These are phyloP conservation scores for Eulemur albifrons DNA, from an alignment of 2,797 vertebrate genomes.

Conservation along the genomic window DNA sequence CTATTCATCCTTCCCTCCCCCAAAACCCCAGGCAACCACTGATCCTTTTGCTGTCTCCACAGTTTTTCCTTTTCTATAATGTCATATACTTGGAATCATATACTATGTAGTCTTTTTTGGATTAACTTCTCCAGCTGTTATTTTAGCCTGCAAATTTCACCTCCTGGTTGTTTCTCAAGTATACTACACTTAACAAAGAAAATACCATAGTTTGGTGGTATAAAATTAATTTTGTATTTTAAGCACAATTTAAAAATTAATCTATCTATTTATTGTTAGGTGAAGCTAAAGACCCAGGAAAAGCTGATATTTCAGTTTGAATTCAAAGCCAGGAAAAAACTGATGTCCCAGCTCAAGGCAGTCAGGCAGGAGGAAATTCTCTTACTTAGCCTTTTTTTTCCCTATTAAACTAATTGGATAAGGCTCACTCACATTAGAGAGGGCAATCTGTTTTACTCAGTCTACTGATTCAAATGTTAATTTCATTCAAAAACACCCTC, in stretches of 20 bases:
- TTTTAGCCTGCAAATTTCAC: neutral
- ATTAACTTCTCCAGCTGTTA: neutral
- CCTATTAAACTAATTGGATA: neutral
- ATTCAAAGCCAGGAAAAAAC: neutral
- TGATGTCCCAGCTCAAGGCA: neutral
- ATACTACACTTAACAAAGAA: neutral
- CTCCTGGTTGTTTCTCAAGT: neutral
- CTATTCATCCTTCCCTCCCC: neutral
- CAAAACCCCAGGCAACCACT: neutral
- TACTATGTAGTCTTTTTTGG: neutral
- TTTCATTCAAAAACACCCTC: neutral
- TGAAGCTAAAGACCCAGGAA: neutral
- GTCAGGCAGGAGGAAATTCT: neutral
- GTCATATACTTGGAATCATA: neutral
- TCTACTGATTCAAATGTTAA: neutral
- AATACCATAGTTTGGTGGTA: neutral
- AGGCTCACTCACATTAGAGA: neutral
- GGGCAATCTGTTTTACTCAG: neutral
- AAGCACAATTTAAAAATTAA: neutral
- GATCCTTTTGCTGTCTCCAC: neutral
- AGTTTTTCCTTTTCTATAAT: neutral
- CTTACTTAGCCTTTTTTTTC: neutral
- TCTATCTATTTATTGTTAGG: neutral
- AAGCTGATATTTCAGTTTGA: neutral
- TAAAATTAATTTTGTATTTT: conserved; percentile 1